Evolutionary conservation across 2,797 vertebrate genomes (phyloP).

Genomic region (Phataginus tricuspis): DNA sequence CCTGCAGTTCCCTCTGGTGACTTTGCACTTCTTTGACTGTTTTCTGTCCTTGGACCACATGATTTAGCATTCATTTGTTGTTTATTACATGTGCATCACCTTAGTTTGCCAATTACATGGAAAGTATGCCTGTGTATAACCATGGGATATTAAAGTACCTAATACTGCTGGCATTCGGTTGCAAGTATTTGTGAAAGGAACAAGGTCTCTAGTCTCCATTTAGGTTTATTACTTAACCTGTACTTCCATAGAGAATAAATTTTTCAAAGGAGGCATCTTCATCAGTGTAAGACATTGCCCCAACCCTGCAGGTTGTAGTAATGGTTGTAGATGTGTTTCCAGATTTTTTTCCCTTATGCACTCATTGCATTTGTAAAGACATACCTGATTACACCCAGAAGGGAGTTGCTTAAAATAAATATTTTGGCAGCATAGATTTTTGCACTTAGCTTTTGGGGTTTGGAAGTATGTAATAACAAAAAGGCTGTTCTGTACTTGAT

Average conservation of each 20-base stretch:
- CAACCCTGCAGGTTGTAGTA: background rate
- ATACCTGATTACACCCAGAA: background rate
- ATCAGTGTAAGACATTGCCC: background rate
- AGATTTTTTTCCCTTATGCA: background rate
- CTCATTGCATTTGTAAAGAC: background rate
- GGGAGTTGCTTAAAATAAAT: background rate
- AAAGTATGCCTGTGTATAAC: background rate
- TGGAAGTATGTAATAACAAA: background rate
- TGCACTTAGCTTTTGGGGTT: background rate
- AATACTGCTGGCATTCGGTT: background rate
- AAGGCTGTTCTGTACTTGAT: background rate
- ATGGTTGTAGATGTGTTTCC: background rate
- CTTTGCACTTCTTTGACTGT: background rate
- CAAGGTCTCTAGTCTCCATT: background rate
- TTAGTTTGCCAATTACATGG: background rate
- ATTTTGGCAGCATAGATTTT: background rate
- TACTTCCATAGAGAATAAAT: background rate
- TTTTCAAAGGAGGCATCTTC: background rate
- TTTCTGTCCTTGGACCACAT: background rate
- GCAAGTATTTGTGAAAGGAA: conserved; percentile 14
- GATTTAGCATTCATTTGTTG: background rate
- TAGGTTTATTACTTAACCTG: background rate
- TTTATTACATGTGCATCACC: background rate
- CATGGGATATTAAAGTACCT: background rate
- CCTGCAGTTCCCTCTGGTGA: background rate